Percentiles rank a stretch among this genome's conserved stretches.
Conservation (phyloP, 2,797 vertebrate species). For the Potorous gilbertii region DNA sequence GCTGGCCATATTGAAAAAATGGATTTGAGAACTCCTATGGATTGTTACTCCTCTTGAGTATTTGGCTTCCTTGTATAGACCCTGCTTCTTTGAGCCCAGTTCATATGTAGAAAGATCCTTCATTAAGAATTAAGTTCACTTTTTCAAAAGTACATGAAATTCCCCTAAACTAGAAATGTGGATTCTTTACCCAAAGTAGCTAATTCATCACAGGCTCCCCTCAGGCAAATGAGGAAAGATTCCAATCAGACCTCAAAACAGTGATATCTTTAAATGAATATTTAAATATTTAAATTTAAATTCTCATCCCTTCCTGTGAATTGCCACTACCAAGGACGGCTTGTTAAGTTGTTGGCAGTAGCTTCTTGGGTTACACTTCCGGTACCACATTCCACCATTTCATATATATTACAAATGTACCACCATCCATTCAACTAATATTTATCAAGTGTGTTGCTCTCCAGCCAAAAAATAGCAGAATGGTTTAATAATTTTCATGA, state of each 20-base stretch:
- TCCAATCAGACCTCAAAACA: conserved; percentile 34
- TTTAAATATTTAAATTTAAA: too few relatives aligned
- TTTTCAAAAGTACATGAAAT: conserved; percentile 29
- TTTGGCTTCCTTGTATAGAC: background rate
- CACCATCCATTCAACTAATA: background rate
- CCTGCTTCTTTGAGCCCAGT: conserved; percentile 38
- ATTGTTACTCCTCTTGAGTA: background rate
- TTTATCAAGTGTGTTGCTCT: background rate
- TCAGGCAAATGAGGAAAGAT: conserved; percentile 37
- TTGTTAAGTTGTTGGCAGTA: background rate
- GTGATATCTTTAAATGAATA: background rate
- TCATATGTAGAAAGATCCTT: background rate
- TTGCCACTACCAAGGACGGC: background rate
- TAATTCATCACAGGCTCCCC: conserved; percentile 11
- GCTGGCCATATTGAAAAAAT: conserved; percentile 3
- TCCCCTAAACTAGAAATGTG: conserved; percentile 27
- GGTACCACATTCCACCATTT: background rate
- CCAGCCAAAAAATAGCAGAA: conserved; percentile 15
- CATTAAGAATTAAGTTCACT: conserved; percentile 21
- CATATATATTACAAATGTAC: conserved; percentile 33
- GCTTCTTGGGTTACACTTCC: conserved; percentile 4
- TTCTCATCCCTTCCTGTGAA: background rate
- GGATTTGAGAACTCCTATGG: background rate
- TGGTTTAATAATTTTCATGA: background rate
- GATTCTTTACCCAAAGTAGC: conserved; percentile 40